Conservation (phyloP, 1,140 invertebrate genomes). For the Trinorchestia longiramus region DNA sequence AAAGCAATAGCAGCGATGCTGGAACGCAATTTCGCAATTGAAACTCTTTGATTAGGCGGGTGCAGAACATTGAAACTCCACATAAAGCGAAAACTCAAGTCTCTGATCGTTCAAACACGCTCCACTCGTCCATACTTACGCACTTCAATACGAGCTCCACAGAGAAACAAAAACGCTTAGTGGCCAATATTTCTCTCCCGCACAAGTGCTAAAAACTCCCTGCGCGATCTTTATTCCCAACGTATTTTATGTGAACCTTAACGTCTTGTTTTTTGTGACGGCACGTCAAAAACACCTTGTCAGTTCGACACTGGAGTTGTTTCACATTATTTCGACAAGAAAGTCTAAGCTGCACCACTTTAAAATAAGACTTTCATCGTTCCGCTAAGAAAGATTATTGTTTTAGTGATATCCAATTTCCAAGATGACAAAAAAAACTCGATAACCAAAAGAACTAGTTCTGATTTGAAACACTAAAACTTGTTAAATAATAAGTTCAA, state of each 20-base stretch:
- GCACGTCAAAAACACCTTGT: not conserved
- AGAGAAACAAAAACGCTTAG: not conserved
- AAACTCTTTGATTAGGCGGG: not conserved
- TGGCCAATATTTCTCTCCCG: not conserved
- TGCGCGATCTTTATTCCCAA: not conserved
- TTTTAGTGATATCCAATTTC: not conserved
- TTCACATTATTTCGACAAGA: not conserved
- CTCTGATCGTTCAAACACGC: not conserved
- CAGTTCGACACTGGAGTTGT: not conserved
- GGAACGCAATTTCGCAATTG: not conserved
- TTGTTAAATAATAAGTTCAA: not conserved
- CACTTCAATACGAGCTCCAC: not conserved
- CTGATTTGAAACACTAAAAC: not conserved
- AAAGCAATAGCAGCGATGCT: not conserved
- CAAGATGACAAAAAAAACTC: not conserved
- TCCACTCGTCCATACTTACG: not conserved
- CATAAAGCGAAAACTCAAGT: not conserved
- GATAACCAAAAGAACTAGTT: not conserved
- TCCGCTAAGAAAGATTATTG: not conserved
- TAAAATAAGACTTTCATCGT: not conserved
- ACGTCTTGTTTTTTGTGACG: not conserved
- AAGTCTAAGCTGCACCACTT: not conserved
- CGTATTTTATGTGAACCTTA: not conserved
- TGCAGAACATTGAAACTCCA: not conserved
- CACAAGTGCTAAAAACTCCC: not conserved